Base-by-base conservation (phyloP, 30 jellyfish, hydroid and myxozoan genomes). In the Sanderia malayensis region DNA sequence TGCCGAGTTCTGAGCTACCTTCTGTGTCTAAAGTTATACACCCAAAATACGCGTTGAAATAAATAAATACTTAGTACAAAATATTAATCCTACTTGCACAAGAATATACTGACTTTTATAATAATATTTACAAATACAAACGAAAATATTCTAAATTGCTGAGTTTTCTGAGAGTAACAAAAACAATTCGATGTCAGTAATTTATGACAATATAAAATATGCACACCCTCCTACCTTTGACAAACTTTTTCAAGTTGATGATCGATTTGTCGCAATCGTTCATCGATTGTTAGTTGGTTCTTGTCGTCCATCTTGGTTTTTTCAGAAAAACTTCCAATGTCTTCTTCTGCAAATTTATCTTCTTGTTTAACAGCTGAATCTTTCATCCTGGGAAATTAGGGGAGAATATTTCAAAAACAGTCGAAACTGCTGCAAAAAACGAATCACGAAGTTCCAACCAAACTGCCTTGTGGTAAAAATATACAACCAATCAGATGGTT, bases 211-310 rank as follows among this genome's bases (percentile, higher is more conserved):
- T 4, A 23, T 8, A 9, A 21, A 29, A 22, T 15, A n/a, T 24
- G 11, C 1, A 8, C 18, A 3, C 10, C 0, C 25, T 9, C 70
- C 52, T 66, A 78, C 49, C 82, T 64, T 24, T 46, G 89, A 31
- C 81, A 64, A 45, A 78, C 89, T 23, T 73, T 66, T 4, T 78
- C 80, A 65, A 78, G 52, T 11, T 62, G 55, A 27, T 4, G 1
- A 55, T 78, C 89, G 29, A 78, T 78, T 0, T 78, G 67, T 19
- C 23, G 72, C 59, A 78, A 76, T 41, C 80, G 27, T 33, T 78
- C 89, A 23, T 66, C 89, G 15, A 78, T 8, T 7, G 89, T 45
- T 0, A 66, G 31, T 45, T 65, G 55, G 34, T 26, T 67, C 15
- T 73, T 60, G 11, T 52, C 29, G 1, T 44, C 81, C 13, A 7